A percentile compares a stretch with the other conserved stretches of the same genome.
Evolutionary conservation across 2,797 vertebrate genomes (phyloP).

Genomic region (Microctenopoma lineatum): DNA sequence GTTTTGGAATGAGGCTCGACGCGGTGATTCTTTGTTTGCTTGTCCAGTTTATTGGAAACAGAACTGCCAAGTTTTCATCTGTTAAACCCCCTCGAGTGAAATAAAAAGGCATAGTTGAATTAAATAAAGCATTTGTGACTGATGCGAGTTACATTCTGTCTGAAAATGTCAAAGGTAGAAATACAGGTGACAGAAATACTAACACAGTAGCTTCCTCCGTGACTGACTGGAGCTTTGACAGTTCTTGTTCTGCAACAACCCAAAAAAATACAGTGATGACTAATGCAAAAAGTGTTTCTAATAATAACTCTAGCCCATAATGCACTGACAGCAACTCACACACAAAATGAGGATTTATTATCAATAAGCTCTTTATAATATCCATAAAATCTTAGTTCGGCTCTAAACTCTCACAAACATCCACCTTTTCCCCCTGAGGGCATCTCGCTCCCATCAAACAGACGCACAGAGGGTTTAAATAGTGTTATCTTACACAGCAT

Average conservation of each 20-base stretch:
- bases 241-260: background rate
- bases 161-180: constrained; percentile 37
- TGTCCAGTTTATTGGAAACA: constrained; percentile 76
- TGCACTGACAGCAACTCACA: constrained; percentile 17
- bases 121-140: constrained; percentile 78
- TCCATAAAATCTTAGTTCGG: background rate
- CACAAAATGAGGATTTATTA: constrained; percentile 17
- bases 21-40: constrained; percentile 55
- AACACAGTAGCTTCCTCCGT: background rate
- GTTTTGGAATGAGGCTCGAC: constrained; percentile 59
- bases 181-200: constrained; percentile 19
- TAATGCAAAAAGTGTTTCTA: constrained; percentile 37
- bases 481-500: constrained; percentile 37
- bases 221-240: background rate
- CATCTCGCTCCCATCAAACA: constrained; percentile 1
- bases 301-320: constrained; percentile 9
- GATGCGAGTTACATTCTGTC: constrained; percentile 71
- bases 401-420: constrained; percentile 12
- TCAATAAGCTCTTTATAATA: background rate
- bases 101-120: constrained; percentile 83
- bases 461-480: constrained; percentile 19
- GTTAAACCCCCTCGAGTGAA: constrained; percentile 75
- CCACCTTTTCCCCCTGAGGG: too few species aligned
- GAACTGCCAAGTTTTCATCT: constrained; percentile 76
- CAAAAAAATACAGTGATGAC: background rate